phyloP scores from a whole-genome alignment of 2,888 invertebrate species.

The Melikaiella ostensackeni region DNA sequence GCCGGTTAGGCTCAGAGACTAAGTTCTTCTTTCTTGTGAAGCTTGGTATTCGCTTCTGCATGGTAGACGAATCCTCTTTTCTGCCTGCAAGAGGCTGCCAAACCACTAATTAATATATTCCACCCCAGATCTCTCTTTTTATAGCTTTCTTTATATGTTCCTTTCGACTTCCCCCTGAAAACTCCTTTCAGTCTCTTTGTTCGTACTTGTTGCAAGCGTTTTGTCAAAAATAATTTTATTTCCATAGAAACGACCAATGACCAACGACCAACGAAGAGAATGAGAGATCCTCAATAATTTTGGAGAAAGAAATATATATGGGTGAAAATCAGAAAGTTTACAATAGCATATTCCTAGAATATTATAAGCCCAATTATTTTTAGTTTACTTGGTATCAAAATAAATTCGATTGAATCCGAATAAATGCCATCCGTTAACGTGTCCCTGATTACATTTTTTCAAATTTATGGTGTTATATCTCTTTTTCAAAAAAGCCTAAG shows the following conservation, averaged over 20 bases:
- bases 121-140: conserved; percentile 30
- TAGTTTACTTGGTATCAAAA: too few relatives aligned
- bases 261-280: too few relatives aligned
- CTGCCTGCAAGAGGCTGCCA: conserved; percentile 30
- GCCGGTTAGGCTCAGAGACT: conserved; percentile 12
- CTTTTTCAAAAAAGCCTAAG: too few relatives aligned
- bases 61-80: conserved; percentile 31
- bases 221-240: conserved; percentile 2
- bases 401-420: too few relatives aligned
- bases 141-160: neutral
- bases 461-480: too few relatives aligned
- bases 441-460: too few relatives aligned
- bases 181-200: neutral
- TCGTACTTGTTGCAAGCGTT: neutral
- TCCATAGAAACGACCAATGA: neutral
- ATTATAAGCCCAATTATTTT: too few relatives aligned
- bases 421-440: too few relatives aligned
- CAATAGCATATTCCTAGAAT: too few relatives aligned
- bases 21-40: conserved; percentile 22
- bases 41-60: conserved; percentile 26
- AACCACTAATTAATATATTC: conserved; percentile 40
- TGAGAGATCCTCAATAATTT: too few relatives aligned
- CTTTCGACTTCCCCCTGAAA: neutral
- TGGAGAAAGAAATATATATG: too few relatives aligned
- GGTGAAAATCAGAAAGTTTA: too few relatives aligned